Evolutionary conservation across 2,113 vertebrate species (phyloP).

Genomic region (Campylomormyrus numenius): DNA sequence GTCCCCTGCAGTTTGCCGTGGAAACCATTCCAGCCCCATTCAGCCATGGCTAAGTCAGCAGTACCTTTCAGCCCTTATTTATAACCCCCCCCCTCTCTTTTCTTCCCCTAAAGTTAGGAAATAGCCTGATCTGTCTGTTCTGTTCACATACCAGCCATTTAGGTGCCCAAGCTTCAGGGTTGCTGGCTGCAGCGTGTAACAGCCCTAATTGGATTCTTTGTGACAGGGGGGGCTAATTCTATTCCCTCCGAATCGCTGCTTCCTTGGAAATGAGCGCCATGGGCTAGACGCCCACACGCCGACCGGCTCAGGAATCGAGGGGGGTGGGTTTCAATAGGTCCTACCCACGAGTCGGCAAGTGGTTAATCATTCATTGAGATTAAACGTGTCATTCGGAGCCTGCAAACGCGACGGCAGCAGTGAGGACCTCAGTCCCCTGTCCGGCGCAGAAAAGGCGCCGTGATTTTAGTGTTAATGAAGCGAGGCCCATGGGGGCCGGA

Average conservation of each 20-base stretch:
- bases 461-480: background rate
- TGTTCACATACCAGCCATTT: background rate
- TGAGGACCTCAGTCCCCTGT: background rate
- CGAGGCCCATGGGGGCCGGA: background rate
- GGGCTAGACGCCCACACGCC: background rate
- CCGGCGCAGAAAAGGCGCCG: background rate
- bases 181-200: background rate
- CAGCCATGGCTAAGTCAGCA: background rate
- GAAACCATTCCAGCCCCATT: background rate
- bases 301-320: background rate
- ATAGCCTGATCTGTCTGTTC: background rate
- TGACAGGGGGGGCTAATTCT: background rate
- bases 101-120: background rate
- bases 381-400: background rate
- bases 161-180: background rate
- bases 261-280: background rate
- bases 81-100: background rate
- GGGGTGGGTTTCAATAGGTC: background rate
- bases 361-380: conserved; percentile 6
- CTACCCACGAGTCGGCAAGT: background rate
- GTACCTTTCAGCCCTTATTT: background rate
- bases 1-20: background rate
- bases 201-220: background rate
- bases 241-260: background rate
- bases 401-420: background rate